Conservation (phyloP, 2,888 invertebrate genomes). For the Cephus pygmeus region DNA sequence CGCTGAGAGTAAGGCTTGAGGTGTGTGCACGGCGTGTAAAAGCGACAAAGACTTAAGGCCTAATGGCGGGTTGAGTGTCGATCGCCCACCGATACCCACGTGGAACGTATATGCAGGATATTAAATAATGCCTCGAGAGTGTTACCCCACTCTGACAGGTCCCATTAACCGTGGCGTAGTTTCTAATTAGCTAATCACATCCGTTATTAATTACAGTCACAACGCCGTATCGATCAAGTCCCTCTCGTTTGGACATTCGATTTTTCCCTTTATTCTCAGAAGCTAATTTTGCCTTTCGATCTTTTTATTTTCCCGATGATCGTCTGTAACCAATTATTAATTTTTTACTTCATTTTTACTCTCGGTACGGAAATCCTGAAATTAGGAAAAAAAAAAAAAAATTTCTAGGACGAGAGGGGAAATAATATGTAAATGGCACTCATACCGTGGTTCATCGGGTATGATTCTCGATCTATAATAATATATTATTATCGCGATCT, state of each 20-base stretch:
- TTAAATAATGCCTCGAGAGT: background rate
- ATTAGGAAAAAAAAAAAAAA: background rate
- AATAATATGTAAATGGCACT: background rate
- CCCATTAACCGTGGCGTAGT: background rate
- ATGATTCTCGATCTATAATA: background rate
- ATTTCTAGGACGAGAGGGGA: background rate
- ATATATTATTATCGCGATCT: background rate
- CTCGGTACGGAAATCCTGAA: background rate
- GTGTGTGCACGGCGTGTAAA: background rate
- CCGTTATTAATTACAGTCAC: background rate
- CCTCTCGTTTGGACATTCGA: background rate
- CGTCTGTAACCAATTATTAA: background rate
- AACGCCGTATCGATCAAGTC: background rate
- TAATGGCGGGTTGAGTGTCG: background rate
- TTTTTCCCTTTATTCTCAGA: background rate
- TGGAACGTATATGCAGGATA: background rate
- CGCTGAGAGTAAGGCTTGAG: background rate
- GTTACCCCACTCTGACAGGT: background rate
- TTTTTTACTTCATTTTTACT: background rate
- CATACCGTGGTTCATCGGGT: background rate
- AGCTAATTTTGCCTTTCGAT: background rate
- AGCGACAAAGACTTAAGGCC: background rate
- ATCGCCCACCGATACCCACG: background rate
- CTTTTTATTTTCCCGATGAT: background rate
- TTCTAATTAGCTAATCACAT: background rate